phyloP scores from a whole-genome alignment of 2,113 vertebrate genomes.

The Paradoxurus hermaphroditus region DNA sequence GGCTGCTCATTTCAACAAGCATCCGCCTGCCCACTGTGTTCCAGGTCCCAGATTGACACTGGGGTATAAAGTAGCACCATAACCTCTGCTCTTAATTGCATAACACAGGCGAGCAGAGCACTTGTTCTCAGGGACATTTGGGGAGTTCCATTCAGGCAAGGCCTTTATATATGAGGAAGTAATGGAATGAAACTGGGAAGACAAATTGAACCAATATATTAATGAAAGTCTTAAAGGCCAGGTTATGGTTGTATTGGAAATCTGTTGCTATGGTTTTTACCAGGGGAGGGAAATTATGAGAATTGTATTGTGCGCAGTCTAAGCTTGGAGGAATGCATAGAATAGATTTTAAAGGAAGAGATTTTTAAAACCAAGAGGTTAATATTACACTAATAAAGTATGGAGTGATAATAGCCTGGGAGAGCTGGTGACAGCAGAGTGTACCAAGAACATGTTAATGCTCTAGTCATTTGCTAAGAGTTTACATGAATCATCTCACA shows the following conservation, averaged over 20 bases:
- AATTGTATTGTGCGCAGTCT: neutral
- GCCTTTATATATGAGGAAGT: neutral
- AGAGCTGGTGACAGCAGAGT: neutral
- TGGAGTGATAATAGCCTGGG: neutral
- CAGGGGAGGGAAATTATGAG: neutral
- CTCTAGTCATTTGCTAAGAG: neutral
- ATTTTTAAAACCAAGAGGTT: neutral
- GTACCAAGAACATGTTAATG: neutral
- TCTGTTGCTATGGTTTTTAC: neutral
- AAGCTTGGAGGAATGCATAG: neutral
- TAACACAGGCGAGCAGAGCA: neutral
- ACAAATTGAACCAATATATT: conserved; percentile 30
- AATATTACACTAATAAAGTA: neutral
- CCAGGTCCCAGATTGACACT: neutral
- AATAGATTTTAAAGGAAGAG: neutral
- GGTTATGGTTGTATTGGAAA: neutral
- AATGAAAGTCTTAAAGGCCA: conserved; percentile 26
- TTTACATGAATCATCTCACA: neutral
- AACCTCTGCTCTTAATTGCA: neutral
- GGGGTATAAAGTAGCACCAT: neutral
- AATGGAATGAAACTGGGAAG: conserved; percentile 1
- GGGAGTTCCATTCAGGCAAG: neutral
- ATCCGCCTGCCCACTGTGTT: neutral
- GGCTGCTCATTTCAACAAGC: neutral
- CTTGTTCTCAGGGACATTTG: neutral